Evolutionary conservation across 2,113 vertebrate species (phyloP).

Genomic region (Zosterops lateralis): DNA sequence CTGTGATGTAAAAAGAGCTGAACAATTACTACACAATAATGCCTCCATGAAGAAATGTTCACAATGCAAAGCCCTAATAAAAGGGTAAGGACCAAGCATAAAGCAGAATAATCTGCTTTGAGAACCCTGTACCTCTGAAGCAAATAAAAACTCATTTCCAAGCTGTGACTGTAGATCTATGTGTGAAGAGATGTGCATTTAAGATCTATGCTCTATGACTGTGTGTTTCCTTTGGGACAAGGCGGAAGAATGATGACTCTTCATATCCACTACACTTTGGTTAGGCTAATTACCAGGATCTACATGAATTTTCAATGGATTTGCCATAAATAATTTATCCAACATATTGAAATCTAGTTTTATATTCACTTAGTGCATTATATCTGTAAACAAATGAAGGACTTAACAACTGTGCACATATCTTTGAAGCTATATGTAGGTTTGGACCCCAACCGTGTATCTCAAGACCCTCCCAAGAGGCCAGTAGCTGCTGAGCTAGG

Average conservation of each 20-base stretch:
- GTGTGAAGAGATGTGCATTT: not conserved
- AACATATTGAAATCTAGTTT: not conserved
- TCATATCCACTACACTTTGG: not conserved
- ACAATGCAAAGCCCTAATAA: not conserved
- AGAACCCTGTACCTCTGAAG: not conserved
- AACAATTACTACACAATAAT: not conserved
- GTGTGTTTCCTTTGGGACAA: not conserved
- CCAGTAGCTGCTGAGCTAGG: not conserved
- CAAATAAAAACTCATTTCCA: not conserved
- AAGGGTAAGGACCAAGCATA: not conserved
- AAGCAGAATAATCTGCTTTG: not conserved
- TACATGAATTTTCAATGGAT: not conserved
- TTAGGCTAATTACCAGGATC: not conserved
- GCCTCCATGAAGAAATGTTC: not conserved
- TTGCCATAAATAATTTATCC: constrained; percentile 15
- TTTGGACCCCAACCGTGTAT: not conserved
- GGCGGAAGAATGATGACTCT: constrained; percentile 3
- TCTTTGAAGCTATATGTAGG: not conserved
- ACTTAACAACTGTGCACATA: not conserved
- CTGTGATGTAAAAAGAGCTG: not conserved
- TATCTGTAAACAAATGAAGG: not conserved
- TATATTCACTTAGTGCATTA: not conserved
- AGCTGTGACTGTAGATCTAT: not conserved
- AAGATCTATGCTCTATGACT: not conserved
- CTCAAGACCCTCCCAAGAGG: not conserved